Percentiles rank a stretch among this genome's conserved stretches.
Conservation (phyloP, 2,113 vertebrate genomes). For the Butorides virescens region DNA sequence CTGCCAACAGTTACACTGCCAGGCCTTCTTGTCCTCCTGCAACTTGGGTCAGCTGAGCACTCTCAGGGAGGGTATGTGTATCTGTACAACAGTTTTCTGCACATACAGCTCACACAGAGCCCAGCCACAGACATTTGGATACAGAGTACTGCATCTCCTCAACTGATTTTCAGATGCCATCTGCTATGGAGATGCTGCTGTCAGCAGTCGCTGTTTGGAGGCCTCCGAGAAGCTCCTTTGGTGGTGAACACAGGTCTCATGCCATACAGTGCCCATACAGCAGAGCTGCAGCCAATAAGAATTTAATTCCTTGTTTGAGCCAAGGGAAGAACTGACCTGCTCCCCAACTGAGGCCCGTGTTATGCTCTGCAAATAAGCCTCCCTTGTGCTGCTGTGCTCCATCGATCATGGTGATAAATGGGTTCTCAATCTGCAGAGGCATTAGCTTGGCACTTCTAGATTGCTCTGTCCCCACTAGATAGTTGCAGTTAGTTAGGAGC, state of each 20-base stretch:
- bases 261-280: background rate
- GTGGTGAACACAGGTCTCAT: background rate
- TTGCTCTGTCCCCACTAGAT: conserved; percentile 26
- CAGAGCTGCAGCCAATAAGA: background rate
- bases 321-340: background rate
- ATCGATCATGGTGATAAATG: conserved; percentile 49
- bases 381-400: conserved; percentile 16
- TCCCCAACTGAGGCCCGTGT: background rate
- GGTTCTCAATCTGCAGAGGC: conserved; percentile 46
- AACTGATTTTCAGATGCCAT: background rate
- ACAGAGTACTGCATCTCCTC: background rate
- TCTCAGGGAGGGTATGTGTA: background rate
- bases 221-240: background rate
- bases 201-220: background rate
- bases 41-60: background rate
- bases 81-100: background rate
- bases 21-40: background rate
- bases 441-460: conserved; percentile 18
- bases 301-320: background rate
- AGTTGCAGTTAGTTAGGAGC: conserved; percentile 26
- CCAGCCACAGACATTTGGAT: background rate
- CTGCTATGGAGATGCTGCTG: background rate
- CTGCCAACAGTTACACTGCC: background rate
- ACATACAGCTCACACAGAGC: background rate
- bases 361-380: background rate